These are phyloP conservation scores for Neuroterus valhalla DNA, from an alignment of 1,140 invertebrate species.

Conservation along the genomic window DNA sequence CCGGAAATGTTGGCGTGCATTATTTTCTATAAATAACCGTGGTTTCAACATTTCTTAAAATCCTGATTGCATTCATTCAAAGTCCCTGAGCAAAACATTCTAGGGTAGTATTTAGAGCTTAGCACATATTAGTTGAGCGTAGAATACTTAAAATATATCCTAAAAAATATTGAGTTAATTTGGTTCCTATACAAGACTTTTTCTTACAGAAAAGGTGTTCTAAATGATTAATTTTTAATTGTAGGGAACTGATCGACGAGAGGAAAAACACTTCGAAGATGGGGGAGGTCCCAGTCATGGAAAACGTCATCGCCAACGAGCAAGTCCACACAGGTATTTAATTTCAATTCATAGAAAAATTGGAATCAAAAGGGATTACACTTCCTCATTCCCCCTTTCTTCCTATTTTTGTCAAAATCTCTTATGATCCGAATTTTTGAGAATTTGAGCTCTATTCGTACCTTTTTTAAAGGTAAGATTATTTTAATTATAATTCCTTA, in stretches of 20 bases:
- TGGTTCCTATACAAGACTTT: constrained; percentile 26
- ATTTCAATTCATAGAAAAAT: constrained; percentile 25
- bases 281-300: constrained; percentile 76
- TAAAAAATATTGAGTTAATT: constrained; percentile 10
- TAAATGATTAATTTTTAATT: not conserved
- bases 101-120: too few species aligned
- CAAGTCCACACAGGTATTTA: constrained; percentile 76
- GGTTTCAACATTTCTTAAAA: constrained; percentile 13
- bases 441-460: too few species aligned
- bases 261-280: constrained; percentile 75
- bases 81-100: not conserved
- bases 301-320: constrained; percentile 77
- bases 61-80: constrained; percentile 4
- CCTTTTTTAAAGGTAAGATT: too few species aligned
- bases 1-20: constrained; percentile 18
- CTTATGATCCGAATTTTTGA: too few species aligned
- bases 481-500: too few species aligned
- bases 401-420: too few species aligned
- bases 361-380: too few species aligned
- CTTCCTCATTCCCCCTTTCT: too few species aligned
- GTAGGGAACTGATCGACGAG: constrained; percentile 63
- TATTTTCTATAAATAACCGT: constrained; percentile 31
- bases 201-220: constrained; percentile 57
- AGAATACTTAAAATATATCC: not conserved
- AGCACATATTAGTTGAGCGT: too few species aligned